A percentile compares a stretch with the other conserved stretches of the same genome.
Conservation (phyloP, 2,888 invertebrate genomes). For the Zygogramma bicolorata region DNA sequence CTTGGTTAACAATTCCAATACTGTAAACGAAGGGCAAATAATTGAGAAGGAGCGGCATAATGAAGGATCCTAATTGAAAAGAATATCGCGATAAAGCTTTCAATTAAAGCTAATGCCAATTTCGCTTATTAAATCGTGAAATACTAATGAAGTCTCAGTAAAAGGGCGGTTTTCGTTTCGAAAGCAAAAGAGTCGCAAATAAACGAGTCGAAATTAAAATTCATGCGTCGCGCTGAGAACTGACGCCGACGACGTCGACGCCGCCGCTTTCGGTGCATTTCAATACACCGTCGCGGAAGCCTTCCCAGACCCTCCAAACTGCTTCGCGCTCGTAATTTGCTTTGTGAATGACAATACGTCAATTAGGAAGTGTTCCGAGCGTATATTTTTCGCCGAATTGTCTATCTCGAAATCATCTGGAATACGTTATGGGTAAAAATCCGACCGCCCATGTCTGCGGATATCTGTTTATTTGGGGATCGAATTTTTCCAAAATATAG, state of each 20-base stretch:
- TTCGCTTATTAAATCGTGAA: slow-evolving; percentile 54
- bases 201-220: slow-evolving; percentile 59
- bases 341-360: slow-evolving; percentile 17
- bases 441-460: too few species aligned
- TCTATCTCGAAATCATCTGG: too few species aligned
- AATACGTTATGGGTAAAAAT: too few species aligned
- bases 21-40: slow-evolving; percentile 5
- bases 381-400: too few species aligned
- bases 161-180: slow-evolving; percentile 54
- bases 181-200: slow-evolving; percentile 50
- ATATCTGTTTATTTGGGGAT: too few species aligned
- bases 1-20: not conserved
- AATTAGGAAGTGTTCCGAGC: not conserved
- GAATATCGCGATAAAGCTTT: slow-evolving; percentile 46
- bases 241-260: slow-evolving; percentile 29
- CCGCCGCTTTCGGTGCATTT: slow-evolving; percentile 55
- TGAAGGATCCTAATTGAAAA: slow-evolving; percentile 41
- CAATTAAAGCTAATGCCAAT: slow-evolving; percentile 54
- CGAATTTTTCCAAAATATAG: too few species aligned
- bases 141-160: slow-evolving; percentile 54
- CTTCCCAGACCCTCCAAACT: slow-evolving; percentile 11
- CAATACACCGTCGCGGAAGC: slow-evolving; percentile 46
- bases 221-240: slow-evolving; percentile 46
- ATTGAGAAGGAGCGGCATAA: slow-evolving; percentile 48
- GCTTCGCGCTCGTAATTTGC: slow-evolving; percentile 20